Base-by-base conservation (phyloP, 2,888 invertebrate species). In the Dicroscelio sp. region DNA sequence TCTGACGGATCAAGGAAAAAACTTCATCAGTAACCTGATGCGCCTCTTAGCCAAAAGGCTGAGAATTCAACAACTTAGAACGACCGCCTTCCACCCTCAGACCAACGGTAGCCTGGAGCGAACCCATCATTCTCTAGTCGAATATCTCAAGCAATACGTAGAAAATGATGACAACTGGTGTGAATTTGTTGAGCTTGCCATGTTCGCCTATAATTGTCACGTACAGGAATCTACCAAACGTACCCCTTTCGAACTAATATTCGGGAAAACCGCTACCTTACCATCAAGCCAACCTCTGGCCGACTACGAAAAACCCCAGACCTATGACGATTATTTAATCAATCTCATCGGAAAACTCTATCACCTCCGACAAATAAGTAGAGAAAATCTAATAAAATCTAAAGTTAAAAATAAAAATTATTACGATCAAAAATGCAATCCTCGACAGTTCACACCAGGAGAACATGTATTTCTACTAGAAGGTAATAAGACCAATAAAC, bases 1-100 rank as follows among this genome's bases (percentile, higher is more conserved):
- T 14, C 60, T 76, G 1, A 35, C 76, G 3, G 76, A 76, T 60
- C 76, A 76, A 25, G 43, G 76, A 17, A 60, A 20, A n/a, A 60
- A 60, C 23, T 76, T 76, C 25, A 6, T 76, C 0, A 35, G 58
- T 25, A 31, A 58, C 20, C n/a, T 76, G 10, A 33, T 76, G 58
- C 58, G 35, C 35, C 14, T 23, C 23, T 17, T 75, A 23, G 75
- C 75, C 6, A 75, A 33, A 31, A 31, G 48, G n/a, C 20, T 75
- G 23, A 55, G 52, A 10, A 76, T 76, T 17, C 27, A 20, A 58
- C 60, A 76, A 27, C 35, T 17, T 4, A 73, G 33, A 23, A 76
- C 76, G 1, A 23, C 76, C 25, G 35, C 76, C 12, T 76, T 58
- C 27, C 76, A 58, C 20, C 58, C 58, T 10, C 35, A 55, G 10